Base-by-base conservation (phyloP, 92 coral and sea anemone genomes). In the Porites rus region DNA sequence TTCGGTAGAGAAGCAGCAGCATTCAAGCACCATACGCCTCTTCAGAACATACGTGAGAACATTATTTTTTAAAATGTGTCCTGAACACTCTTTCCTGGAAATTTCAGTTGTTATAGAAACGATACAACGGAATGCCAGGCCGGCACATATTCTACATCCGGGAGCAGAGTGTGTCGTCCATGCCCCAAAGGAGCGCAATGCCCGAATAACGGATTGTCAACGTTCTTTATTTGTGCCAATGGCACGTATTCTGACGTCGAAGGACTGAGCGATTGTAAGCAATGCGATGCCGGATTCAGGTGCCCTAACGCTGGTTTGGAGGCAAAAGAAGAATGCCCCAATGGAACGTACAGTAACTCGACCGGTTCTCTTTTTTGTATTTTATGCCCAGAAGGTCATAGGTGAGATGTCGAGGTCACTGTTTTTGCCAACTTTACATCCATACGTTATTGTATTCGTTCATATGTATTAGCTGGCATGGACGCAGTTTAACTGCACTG, bases 341-440 rank as follows among this genome's bases (percentile, higher is more conserved):
- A 90, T 90, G 98, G 98, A 77, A 83, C 88, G 70, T 92, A 90
- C 64, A 90, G 93, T 63, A 81, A 86, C 62, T 46, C 58, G 3
- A 77, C 62, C 72, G 93, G 95, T 58, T 82, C 89, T 70, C 61
- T 92, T 60, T 84, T 93, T n/a, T 96, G 99, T 75, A 82, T 69
- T 62, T 78, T 87, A 65, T 96, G 99, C 75, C 94, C 99, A 8
- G 76, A 92, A 17, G 98, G 98, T 46, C 86, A 95, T 75, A 94
- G 96, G 98, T 92, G 81, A 84, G 72, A 53, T 12, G 72, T 72
- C 77, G 72, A 53, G 25, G 72, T 72, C 77, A 51, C 22, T 6
- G 4, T n/a, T 4, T 46, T 60, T 21, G n/a, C 21, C 10, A 58
- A 19, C 8, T 3, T 53, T 13, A 1, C 64, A 53, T 54, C 68